Evolutionary conservation across 2,797 vertebrate species (phyloP).

Genomic region (Tadarida brasiliensis): DNA sequence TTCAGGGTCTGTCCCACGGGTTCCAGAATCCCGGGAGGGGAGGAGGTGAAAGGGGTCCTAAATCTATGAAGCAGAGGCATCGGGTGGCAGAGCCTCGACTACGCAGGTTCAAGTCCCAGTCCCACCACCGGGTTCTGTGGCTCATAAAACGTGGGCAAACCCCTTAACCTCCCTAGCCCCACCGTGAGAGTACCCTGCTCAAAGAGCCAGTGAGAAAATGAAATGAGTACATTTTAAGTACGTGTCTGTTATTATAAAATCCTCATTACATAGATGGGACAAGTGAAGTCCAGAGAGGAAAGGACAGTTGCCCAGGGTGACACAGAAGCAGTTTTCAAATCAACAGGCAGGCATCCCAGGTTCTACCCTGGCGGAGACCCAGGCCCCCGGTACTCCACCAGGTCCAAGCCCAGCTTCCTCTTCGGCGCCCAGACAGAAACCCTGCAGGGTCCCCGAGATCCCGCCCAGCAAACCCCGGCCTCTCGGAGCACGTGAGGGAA

Average conservation of each 20-base stretch:
- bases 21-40: constrained; percentile 9
- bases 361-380: background rate
- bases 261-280: background rate
- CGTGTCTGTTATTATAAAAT: background rate
- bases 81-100: background rate
- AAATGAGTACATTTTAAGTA: background rate
- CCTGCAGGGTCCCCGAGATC: background rate
- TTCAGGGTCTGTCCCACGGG: background rate
- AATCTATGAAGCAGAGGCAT: background rate
- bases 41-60: background rate
- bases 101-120: background rate
- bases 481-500: constrained; percentile 6
- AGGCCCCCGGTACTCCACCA: background rate
- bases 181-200: background rate
- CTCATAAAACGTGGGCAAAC: background rate
- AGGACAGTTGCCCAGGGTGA: background rate
- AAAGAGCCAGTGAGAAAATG: background rate
- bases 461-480: background rate
- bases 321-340: background rate
- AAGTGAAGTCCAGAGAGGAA: background rate
- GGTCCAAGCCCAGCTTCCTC: background rate
- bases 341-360: background rate
- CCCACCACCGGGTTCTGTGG: no score
- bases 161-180: background rate
- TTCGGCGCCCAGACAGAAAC: background rate